Evolutionary conservation across 2,888 invertebrate genomes (phyloP).

Genomic region (Drosophila peninsularis): DNA sequence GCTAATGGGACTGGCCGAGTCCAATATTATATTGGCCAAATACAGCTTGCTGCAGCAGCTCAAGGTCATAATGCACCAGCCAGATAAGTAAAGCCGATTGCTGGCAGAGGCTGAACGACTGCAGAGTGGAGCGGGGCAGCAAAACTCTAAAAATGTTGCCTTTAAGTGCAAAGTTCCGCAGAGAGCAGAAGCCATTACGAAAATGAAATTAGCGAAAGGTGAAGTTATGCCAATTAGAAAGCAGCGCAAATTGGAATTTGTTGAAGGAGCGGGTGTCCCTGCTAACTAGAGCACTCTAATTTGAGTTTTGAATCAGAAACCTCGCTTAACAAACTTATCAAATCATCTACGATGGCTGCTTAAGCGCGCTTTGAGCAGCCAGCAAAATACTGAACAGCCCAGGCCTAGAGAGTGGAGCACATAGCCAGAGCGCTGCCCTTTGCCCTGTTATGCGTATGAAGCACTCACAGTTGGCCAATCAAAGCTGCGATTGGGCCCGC

Average conservation of each 20-base stretch:
- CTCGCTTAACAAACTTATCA: neutral
- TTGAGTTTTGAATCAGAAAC: neutral
- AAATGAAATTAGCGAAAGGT: constrained; percentile 2
- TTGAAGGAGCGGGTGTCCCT: neutral
- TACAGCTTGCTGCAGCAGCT: constrained; percentile 31
- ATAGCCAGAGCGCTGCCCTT: too few relatives aligned
- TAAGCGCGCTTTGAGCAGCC: too few relatives aligned
- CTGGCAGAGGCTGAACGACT: neutral
- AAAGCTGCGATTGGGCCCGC: constrained; percentile 33
- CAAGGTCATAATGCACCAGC: constrained; percentile 55
- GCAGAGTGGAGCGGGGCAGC: neutral
- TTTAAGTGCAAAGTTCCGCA: neutral
- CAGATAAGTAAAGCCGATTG: constrained; percentile 5
- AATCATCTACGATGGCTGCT: too few relatives aligned
- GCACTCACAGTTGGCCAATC: constrained; percentile 32
- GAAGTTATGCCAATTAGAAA: constrained; percentile 2
- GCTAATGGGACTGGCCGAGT: constrained; percentile 39
- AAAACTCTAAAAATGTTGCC: neutral
- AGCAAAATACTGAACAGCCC: too few relatives aligned
- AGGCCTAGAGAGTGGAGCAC: too few relatives aligned
- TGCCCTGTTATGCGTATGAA: neutral
- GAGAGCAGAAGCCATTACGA: neutral
- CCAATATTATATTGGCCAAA: constrained; percentile 1
- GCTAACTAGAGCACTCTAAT: neutral
- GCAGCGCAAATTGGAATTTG: neutral